Conservation (phyloP, 2,113 vertebrate genomes). For the Siphamia tubifer region DNA sequence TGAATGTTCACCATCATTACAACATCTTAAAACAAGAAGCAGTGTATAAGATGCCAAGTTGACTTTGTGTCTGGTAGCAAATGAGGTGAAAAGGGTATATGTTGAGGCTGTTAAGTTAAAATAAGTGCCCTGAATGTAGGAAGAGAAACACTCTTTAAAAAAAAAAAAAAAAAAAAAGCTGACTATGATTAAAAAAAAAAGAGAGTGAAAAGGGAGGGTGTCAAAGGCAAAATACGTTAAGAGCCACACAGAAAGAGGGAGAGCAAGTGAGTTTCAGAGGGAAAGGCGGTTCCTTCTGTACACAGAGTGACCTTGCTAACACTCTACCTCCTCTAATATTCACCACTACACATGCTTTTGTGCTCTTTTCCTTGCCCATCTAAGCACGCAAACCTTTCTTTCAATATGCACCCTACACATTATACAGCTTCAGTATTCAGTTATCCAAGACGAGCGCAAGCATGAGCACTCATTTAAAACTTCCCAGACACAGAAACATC, state of each 20-base stretch:
- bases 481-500: constrained; percentile 5
- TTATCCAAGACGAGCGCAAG: constrained; percentile 3
- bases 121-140: constrained; percentile 11
- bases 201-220: constrained; percentile 7
- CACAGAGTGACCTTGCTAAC: constrained; percentile 47
- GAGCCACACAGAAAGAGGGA: not conserved
- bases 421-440: constrained; percentile 19
- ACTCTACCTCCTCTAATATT: constrained; percentile 56
- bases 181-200: constrained; percentile 45
- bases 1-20: constrained; percentile 35
- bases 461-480: constrained; percentile 7
- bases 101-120: constrained; percentile 30
- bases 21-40: constrained; percentile 44
- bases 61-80: constrained; percentile 49
- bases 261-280: constrained; percentile 28
- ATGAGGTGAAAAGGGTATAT: constrained; percentile 40
- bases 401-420: constrained; percentile 31
- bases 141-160: constrained; percentile 26
- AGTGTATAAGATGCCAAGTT: constrained; percentile 32
- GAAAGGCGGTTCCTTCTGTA: constrained; percentile 49
- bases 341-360: constrained; percentile 64
- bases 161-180: no score
- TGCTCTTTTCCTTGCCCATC: constrained; percentile 36
- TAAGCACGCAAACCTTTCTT: constrained; percentile 36
- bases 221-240: constrained; percentile 20